These are phyloP conservation scores for Callaeas wilsoni DNA, from an alignment of 2,113 vertebrate species.

Conservation along the genomic window DNA sequence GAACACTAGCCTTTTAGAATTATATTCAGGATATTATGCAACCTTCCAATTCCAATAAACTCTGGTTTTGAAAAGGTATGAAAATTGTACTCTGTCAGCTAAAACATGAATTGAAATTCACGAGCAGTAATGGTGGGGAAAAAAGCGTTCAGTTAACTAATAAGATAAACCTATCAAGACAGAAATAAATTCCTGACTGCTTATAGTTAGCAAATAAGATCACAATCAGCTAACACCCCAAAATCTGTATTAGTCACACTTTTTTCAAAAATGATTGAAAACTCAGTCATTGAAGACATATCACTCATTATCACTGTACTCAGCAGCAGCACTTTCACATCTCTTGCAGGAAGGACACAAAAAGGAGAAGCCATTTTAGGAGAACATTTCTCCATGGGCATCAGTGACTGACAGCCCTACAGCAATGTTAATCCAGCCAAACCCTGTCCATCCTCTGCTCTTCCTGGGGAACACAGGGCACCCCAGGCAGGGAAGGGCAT, in stretches of 20 bases:
- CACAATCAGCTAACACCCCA: not conserved
- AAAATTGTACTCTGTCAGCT: not conserved
- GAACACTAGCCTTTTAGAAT: not conserved
- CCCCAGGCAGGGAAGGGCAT: not conserved
- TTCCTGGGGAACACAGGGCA: not conserved
- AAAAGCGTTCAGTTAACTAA: not conserved
- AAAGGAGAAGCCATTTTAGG: slow-evolving; percentile 20
- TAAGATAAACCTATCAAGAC: not conserved
- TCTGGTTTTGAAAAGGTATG: not conserved
- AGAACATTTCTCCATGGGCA: not conserved
- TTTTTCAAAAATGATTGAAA: not conserved
- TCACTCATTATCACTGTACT: not conserved
- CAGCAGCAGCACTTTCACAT: not conserved
- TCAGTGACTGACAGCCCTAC: not conserved
- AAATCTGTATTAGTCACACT: not conserved
- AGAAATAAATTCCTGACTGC: not conserved
- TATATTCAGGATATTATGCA: not conserved
- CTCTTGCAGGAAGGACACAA: not conserved
- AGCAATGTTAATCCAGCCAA: not conserved
- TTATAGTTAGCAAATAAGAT: not conserved
- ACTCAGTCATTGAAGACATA: not conserved
- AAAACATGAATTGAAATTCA: not conserved
- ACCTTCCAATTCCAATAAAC: not conserved
- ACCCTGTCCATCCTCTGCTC: not conserved
- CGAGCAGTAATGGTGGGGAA: rapidly evolving